phyloP scores from a whole-genome alignment of 2,113 vertebrate species.

The Chlamydotis undulata region DNA sequence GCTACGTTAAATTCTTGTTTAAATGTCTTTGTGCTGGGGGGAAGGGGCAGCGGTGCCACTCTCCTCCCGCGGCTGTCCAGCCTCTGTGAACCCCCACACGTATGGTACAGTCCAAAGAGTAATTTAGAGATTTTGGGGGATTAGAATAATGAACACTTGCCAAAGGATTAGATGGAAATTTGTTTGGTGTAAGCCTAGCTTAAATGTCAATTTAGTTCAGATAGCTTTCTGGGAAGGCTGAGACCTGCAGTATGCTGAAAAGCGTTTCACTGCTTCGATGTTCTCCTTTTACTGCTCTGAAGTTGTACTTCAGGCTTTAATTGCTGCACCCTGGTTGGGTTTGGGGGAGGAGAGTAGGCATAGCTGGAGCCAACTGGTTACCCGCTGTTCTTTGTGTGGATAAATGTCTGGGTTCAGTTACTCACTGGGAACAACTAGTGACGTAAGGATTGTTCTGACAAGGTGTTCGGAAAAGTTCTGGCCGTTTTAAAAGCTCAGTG shows the following conservation, averaged over 20 bases:
- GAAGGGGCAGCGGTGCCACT: background rate
- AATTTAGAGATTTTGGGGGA: background rate
- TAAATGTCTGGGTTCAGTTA: background rate
- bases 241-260: background rate
- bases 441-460: background rate
- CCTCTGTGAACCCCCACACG: background rate
- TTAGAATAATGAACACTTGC: background rate
- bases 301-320: background rate
- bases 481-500: background rate
- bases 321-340: background rate
- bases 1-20: background rate
- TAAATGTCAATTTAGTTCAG: background rate
- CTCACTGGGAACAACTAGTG: accelerated
- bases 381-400: accelerated
- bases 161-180: background rate
- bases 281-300: background rate
- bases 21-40: background rate
- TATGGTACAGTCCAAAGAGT: background rate
- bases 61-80: accelerated
- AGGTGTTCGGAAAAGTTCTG: background rate
- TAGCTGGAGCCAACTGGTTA: background rate
- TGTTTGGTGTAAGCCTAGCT: background rate
- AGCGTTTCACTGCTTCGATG: background rate
- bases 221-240: background rate
- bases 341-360: background rate